A percentile compares a stretch with the other conserved stretches of the same genome.
Conservation (phyloP, 1,140 invertebrate genomes). For the Chymomyza costata region DNA sequence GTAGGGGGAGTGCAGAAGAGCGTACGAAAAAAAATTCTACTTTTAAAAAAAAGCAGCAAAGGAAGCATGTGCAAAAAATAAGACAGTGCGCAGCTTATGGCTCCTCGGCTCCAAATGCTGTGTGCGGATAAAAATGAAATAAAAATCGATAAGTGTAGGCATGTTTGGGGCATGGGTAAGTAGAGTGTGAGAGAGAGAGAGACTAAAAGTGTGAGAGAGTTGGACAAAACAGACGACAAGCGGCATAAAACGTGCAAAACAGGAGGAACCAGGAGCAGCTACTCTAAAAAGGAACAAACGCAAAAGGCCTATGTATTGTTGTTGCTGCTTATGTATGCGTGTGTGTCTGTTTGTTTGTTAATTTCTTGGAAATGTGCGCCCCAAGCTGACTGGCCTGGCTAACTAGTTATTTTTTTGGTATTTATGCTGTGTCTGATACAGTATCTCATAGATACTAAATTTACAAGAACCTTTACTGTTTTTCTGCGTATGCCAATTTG, state of each 20-base stretch:
- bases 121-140: slow-evolving; percentile 68
- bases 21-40: slow-evolving; percentile 1
- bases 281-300: too few relatives aligned
- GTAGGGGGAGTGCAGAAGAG: not conserved
- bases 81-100: slow-evolving; percentile 14
- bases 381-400: slow-evolving; percentile 12
- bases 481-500: slow-evolving; percentile 5
- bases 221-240: too few relatives aligned
- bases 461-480: not conserved
- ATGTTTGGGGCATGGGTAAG: not conserved
- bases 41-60: too few relatives aligned
- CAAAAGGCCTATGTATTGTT: too few relatives aligned
- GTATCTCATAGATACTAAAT: slow-evolving; percentile 12
- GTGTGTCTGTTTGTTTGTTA: slow-evolving; percentile 35
- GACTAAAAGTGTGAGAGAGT: too few relatives aligned
- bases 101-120: slow-evolving; percentile 28
- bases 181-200: too few relatives aligned
- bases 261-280: too few relatives aligned
- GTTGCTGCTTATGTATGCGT: slow-evolving; percentile 1
- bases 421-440: slow-evolving; percentile 1
- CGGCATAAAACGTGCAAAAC: too few relatives aligned
- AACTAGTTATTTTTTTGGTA: not conserved
- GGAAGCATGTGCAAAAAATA: too few relatives aligned
- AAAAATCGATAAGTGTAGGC: slow-evolving; percentile 67
- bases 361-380: slow-evolving; percentile 52